Evolutionary conservation across 2,888 invertebrate genomes (phyloP), one percentile per base, ranked within the genome.

Genomic region (Eumerus sabulonum): DNA sequence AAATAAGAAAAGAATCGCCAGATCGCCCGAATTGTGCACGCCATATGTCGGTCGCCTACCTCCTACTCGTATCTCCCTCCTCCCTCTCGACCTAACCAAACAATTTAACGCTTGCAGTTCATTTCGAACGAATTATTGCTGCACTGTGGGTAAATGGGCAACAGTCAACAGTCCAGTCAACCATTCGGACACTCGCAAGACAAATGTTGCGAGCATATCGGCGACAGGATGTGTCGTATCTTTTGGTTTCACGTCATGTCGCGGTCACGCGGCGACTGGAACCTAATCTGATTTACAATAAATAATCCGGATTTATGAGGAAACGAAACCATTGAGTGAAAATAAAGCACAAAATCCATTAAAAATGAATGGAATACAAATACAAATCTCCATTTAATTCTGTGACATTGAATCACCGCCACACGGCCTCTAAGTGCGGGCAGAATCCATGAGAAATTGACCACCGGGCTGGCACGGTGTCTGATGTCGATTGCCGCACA

Each of bases 231-330:
- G 77, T 79, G 73, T 73, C 68, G 79, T 79, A 79, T 79, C 79
- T 79, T 73, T 73, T 54, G 68, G 79, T 68, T 73, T 73, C 63
- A 66, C 63, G 76, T 71, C 76, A 81, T 74, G 76, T 70, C 51
- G 45, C 40, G 76, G 81, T 72, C 76, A 76, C 76, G 71, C 67
- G 44, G 71, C 63, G 44, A 67, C 59, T 84, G 86, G 86, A 86
- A 86, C 84, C 85, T 86, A 86, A 86, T 86, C 86, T 86, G 86
- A 85, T 86, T 86, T 85, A 85, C 85, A 86, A 86, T 86, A 86
- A 86, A 86, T 86, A 79, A 73, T 73, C 73, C 54, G 73, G 68
- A 73, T 79, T 79, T 79, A 73, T 79, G 79, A 60, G 68, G 53
- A 64, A 81, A 64, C 64, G 3, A 64, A 64, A 45, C 54, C 54